These are phyloP conservation scores for Tauraco hartlaubi DNA, from an alignment of 2,797 vertebrate genomes.

Conservation along the genomic window DNA sequence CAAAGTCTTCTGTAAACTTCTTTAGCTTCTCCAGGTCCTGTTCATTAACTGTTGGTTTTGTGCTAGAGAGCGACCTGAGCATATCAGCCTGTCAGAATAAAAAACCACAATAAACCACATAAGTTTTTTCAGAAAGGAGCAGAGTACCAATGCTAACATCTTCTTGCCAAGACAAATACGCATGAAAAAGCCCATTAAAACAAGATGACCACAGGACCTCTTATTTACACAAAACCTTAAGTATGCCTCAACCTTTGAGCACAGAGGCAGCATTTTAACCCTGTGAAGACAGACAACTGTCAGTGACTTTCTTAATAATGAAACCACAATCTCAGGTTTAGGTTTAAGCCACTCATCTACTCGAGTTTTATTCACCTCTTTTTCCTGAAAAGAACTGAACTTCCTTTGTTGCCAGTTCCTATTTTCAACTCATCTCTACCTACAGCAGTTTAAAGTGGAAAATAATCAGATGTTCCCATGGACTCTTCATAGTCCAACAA, in stretches of 20 bases:
- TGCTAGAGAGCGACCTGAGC: conserved; percentile 87
- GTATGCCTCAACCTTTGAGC: neutral
- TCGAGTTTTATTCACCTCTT: neutral
- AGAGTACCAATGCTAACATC: neutral
- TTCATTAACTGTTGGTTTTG: conserved; percentile 97
- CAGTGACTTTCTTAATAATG: neutral
- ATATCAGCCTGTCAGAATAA: conserved; percentile 87
- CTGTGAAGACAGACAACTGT: neutral
- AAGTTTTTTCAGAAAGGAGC: neutral
- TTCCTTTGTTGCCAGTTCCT: neutral
- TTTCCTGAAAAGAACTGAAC: neutral
- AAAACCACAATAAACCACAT: neutral
- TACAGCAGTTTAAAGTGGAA: neutral
- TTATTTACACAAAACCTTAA: neutral
- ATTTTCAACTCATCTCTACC: neutral
- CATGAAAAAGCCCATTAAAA: neutral
- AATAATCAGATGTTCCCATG: neutral
- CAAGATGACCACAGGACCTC: neutral
- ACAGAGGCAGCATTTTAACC: neutral
- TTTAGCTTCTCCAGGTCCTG: conserved; percentile 94
- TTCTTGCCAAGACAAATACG: neutral
- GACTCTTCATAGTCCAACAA: neutral
- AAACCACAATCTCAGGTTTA: neutral
- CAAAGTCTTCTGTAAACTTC: conserved; percentile 99
- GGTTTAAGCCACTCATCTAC: neutral